Base-by-base conservation (phyloP, 2,797 vertebrate genomes). In the Enteromius treurensis region DNA sequence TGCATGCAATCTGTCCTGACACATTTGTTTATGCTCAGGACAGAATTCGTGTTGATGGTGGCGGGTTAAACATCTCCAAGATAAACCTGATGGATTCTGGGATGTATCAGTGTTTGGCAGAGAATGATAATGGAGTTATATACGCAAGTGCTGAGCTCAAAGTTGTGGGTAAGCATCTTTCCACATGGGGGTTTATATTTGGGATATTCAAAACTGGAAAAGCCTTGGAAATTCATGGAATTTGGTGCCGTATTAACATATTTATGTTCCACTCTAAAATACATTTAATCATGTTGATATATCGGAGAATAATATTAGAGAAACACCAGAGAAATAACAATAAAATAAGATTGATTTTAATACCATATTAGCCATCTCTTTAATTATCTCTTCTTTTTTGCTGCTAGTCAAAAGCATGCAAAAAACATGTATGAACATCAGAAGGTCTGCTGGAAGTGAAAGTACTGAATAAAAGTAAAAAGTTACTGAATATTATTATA, bases 31-130 rank as follows among this genome's bases (percentile, higher is more conserved):
- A 73, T 83, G 69, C 86, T 13, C 88, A 95, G 94, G 93, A 90
- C 75, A 90, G 90, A 89, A 88, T 94, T 82, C 88, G 86, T 23
- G 87, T 93, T 55, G 92, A 94, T 34, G 91, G 86, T 13, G 93
- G 94, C 19, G 87, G 74, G 77, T 87, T 95, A 88, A 89, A 89
- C 67, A 90, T 95, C 87, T 91, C 91, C 77, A 92, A 89, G 85
- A 92, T 95, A 17, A 91, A 85, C 58, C 88, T 93, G 83, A 71
- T 80, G 76, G 94, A 95, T 87, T 93, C 94, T 5, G 94, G 94
- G 68, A 95, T 95, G 94, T 95, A 93, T 90, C 94, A 95, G 89
- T 95, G 94, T 80, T 88, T 95, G 86, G 94, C 94, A 37, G 90
- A 94, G 75, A 95, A 94, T 65, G 91, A 93, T 80, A 88, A 93